phyloP scores from a whole-genome alignment of 2,888 invertebrate genomes.

The Orthosia gracilis region DNA sequence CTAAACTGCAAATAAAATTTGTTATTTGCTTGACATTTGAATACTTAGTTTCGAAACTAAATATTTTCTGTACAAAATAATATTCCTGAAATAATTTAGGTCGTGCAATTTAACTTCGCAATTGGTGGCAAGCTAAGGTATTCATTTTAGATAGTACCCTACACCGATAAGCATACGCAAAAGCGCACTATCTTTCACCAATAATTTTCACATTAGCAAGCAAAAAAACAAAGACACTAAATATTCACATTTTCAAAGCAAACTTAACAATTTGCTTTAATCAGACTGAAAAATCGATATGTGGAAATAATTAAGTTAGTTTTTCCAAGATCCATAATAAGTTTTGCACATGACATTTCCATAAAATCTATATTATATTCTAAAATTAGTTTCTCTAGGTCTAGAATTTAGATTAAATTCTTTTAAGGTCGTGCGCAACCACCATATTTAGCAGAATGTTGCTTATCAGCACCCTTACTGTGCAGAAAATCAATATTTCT shows the following conservation, averaged over 20 bases:
- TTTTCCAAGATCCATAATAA: not conserved
- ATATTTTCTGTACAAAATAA: not conserved
- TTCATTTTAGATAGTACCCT: not conserved
- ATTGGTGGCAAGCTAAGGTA: not conserved
- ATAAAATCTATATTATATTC: conserved; percentile 12
- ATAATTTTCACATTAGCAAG: not conserved
- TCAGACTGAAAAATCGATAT: not conserved
- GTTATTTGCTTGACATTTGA: not conserved
- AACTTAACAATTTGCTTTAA: conserved; percentile 1
- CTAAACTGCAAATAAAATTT: not conserved
- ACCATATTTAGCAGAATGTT: conserved; percentile 7
- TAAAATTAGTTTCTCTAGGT: not conserved
- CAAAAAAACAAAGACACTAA: conserved; percentile 2
- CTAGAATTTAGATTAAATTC: conserved; percentile 20
- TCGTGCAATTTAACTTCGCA: conserved; percentile 1
- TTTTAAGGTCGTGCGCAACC: not conserved
- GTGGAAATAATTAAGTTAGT: not conserved
- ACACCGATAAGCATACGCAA: not conserved
- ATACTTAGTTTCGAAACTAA: conserved; percentile 5
- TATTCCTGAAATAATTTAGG: not conserved
- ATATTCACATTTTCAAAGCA: not conserved
- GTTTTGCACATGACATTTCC: conserved; percentile 15
- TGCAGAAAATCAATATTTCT: conserved; percentile 5
- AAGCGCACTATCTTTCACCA: not conserved
- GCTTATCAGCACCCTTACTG: not conserved